Evolutionary conservation across 1,140 invertebrate species (phyloP), one percentile per base, ranked within the genome.

Genomic region (Macrobrachium nipponense): DNA sequence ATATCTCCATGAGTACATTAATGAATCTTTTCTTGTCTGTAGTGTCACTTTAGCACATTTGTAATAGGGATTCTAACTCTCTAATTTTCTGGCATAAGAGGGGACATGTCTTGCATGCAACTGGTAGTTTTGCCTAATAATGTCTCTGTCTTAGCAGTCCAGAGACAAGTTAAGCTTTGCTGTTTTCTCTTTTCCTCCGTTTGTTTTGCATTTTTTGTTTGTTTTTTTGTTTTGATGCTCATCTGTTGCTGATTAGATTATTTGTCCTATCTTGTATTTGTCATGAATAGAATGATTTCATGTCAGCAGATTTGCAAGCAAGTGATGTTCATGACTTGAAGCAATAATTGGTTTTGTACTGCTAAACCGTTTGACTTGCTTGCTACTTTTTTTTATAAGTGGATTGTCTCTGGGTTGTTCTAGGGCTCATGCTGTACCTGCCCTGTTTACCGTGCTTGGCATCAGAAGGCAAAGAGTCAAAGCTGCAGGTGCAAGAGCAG

Each of bases 371-470:
- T 77, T 75, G 70, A 83, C 43, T 83, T 80, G 84, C 84, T 86
- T 86, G 84, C 84, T 64, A 79, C 58, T 79, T 51, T 84, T 51
- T 84, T 90, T 87, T 86, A 86, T 87, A 78, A 80, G 61, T 76
- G 75, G 66, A 70, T 87, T 86, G 82, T 87, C 85, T 88, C 84
- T 89, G 87, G 86, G 84, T 87, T 83, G 80, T 86, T 89, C 78
- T 89, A 90, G 89, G 89, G 78, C 87, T 90, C 75, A 89, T 88
- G 89, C 89, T 89, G 76, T 90, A 90, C 87, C 88, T 90, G 85
- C 90, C 90, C 79, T 90, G 90, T 88, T 89, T 90, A 82, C 90
- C 90, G 82, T 90, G 90, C 89, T 88, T 90, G 89, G 89, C 89
- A 79, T 87, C 89, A 78, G 88, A 89, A 82, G 88, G 88, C 61